phyloP scores from a whole-genome alignment of 2,888 invertebrate genomes.

The Julus scanicus region DNA sequence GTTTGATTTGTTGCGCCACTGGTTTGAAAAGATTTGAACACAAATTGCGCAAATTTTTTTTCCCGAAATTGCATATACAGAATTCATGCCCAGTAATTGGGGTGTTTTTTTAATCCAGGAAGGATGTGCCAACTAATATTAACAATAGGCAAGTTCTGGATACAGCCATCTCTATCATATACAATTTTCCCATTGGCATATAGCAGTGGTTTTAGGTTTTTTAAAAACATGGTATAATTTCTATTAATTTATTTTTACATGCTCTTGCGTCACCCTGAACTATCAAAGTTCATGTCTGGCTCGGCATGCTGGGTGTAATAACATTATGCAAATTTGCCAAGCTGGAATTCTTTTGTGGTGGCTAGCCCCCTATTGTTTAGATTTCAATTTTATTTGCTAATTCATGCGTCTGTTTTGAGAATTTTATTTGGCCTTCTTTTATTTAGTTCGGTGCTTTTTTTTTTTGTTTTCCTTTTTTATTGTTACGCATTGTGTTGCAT shows the following conservation, averaged over 20 bases:
- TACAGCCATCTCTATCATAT: background rate
- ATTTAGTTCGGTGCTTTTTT: conserved; percentile 61
- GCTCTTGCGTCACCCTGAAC: background rate
- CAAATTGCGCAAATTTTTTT: background rate
- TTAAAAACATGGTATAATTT: background rate
- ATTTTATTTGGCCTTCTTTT: conserved; percentile 46
- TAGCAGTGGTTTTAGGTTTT: background rate
- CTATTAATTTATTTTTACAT: conserved; percentile 9
- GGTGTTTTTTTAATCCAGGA: background rate
- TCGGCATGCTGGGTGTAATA: background rate
- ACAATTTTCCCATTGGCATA: background rate
- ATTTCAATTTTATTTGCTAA: conserved; percentile 34
- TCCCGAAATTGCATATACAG: background rate
- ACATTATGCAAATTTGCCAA: background rate
- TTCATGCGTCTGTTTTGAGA: background rate
- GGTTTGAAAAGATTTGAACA: background rate
- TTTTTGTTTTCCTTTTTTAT: conserved; percentile 57
- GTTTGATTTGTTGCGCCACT: background rate
- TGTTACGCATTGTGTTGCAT: conserved; percentile 52
- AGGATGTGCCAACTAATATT: background rate
- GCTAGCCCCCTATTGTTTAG: conserved; percentile 2
- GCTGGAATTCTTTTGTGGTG: background rate
- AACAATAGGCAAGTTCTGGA: background rate
- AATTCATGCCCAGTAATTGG: background rate
- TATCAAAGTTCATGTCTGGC: conserved; percentile 6